phyloP scores from a whole-genome alignment of 2,113 vertebrate species.

The Brachyhypopomus gauderio region DNA sequence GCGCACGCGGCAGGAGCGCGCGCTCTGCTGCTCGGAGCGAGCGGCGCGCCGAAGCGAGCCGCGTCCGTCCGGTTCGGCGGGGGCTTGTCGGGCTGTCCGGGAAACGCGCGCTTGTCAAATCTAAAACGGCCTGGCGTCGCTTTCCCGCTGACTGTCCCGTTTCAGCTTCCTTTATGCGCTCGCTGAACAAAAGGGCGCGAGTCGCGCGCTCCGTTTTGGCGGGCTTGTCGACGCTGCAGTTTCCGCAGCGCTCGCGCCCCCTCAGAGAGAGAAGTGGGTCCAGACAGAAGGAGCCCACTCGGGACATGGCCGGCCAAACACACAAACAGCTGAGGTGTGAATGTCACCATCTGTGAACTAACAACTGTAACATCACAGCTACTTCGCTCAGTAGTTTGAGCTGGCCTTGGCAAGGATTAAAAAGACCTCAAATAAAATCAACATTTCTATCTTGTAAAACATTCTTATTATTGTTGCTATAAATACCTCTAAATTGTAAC shows the following conservation, averaged over 20 bases:
- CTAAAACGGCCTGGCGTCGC: conserved; percentile 36
- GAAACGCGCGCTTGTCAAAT: conserved; percentile 44
- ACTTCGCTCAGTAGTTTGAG: background rate
- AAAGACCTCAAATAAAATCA: no score
- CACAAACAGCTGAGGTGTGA: background rate
- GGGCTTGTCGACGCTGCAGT: conserved; percentile 36
- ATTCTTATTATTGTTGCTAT: no score
- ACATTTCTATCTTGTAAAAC: no score
- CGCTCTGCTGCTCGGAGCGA: conserved; percentile 11
- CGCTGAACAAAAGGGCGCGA: conserved; percentile 44
- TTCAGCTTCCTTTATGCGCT: conserved; percentile 39
- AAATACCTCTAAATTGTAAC: no score
- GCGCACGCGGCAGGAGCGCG: conserved; percentile 8
- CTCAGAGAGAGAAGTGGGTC: background rate
- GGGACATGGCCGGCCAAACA: background rate
- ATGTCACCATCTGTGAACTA: conserved; percentile 10
- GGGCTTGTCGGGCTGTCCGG: conserved; percentile 20
- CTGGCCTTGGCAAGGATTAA: no score
- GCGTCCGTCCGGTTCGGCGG: conserved; percentile 32
- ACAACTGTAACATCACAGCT: background rate
- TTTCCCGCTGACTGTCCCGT: conserved; percentile 41
- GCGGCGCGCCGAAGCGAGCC: conserved; percentile 18
- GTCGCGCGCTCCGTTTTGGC: conserved; percentile 18
- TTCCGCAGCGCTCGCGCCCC: conserved; percentile 11
- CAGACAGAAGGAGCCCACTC: background rate